Evolutionary conservation across 2,888 invertebrate genomes (phyloP).

Genomic region (Trachelus iudaicus): DNA sequence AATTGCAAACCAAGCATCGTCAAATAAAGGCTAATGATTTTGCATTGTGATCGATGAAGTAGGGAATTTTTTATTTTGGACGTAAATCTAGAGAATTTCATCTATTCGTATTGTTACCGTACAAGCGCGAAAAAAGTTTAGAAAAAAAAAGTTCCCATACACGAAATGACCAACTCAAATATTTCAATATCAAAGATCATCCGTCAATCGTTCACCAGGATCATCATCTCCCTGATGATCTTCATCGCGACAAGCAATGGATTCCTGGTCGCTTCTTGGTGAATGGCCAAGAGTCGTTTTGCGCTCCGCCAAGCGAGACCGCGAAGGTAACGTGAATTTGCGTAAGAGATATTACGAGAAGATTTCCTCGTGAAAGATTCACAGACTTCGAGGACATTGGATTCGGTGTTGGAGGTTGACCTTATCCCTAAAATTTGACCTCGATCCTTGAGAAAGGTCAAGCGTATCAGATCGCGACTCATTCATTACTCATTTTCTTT

Average conservation of each 20-base stretch:
- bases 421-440: not conserved
- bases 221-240: not conserved
- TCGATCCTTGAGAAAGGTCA: not conserved
- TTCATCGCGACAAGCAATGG: not conserved
- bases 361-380: not conserved
- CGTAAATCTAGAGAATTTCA: not conserved
- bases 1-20: not conserved
- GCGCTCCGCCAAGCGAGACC: constrained; percentile 52
- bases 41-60: not conserved
- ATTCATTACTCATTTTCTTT: constrained; percentile 1
- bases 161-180: not conserved
- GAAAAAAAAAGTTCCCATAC: too few species aligned
- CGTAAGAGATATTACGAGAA: constrained; percentile 23
- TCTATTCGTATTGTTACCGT: too few species aligned
- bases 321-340: constrained; percentile 33
- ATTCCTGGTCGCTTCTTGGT: constrained; percentile 13
- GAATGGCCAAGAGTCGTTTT: constrained; percentile 50
- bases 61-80: not conserved
- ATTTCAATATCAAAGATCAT: not conserved
- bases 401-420: not conserved
- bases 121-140: too few species aligned
- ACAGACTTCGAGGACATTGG: not conserved
- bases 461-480: not conserved
- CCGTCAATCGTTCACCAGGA: not conserved
- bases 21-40: not conserved